Conservation (phyloP, 2,888 invertebrate genomes). For the Himalopsyche anomala region DNA sequence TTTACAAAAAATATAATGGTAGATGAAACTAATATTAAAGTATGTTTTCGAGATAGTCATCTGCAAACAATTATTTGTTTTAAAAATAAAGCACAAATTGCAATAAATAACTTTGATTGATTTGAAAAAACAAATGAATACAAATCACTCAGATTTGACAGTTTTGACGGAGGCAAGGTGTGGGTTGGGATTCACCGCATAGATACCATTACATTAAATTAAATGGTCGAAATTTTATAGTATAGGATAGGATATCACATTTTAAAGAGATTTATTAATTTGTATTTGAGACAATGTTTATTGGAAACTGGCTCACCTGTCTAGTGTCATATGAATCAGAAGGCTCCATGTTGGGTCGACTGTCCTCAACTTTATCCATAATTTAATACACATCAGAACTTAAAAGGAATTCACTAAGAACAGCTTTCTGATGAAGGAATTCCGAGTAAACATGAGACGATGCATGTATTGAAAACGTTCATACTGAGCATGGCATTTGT, state of each 20-base stretch:
- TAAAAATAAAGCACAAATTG: too few species aligned
- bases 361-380: slow-evolving; percentile 74
- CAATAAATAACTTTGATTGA: too few species aligned
- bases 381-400: slow-evolving; percentile 76
- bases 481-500: slow-evolving; percentile 46
- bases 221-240: too few species aligned
- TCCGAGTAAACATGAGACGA: neutral
- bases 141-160: slow-evolving; percentile 37
- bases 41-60: too few species aligned
- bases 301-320: slow-evolving; percentile 75
- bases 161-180: too few species aligned
- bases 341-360: slow-evolving; percentile 78
- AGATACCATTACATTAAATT: too few species aligned
- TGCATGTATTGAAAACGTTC: slow-evolving; percentile 6
- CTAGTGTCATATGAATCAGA: slow-evolving; percentile 80
- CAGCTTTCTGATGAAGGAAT: neutral
- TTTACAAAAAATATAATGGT: too few species aligned
- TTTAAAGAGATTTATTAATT: too few species aligned
- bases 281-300: neutral
- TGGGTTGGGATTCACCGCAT: too few species aligned
- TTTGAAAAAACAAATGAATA: neutral
- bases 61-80: too few species aligned
- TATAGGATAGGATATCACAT: too few species aligned
- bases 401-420: slow-evolving; percentile 60
- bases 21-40: too few species aligned